A percentile compares a stretch with the other conserved stretches of the same genome.
Conservation (phyloP, 2,797 vertebrate genomes). For the Hirundo rustica region DNA sequence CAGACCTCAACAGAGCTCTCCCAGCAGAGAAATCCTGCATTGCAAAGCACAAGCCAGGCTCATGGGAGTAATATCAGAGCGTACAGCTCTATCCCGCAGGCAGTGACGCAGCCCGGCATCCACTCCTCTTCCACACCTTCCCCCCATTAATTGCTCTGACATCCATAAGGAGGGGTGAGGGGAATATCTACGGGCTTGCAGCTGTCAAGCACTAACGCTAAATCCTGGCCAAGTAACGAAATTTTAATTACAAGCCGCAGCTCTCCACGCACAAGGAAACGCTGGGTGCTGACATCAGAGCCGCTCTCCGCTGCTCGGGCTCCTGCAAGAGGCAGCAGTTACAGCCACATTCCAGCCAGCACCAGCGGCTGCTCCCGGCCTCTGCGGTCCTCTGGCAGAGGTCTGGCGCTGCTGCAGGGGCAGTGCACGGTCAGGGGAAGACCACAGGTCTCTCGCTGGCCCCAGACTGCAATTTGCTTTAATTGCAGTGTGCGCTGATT, state of each 20-base stretch:
- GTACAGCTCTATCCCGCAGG: not conserved
- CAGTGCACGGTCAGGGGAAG: not conserved
- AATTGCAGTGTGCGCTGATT: rapidly evolving
- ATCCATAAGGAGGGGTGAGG: not conserved
- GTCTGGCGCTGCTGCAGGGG: not conserved
- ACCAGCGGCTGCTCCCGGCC: not conserved
- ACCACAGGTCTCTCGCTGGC: not conserved
- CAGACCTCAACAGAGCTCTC: not conserved
- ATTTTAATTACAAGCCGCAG: constrained; percentile 59
- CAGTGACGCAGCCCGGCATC: not conserved
- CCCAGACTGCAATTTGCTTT: not conserved
- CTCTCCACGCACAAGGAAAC: not conserved
- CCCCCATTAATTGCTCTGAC: constrained; percentile 32
- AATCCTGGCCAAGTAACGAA: constrained; percentile 25
- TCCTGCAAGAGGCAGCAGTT: not conserved
- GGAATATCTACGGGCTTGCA: not conserved
- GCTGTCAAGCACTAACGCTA: constrained; percentile 56
- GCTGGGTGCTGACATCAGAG: not conserved
- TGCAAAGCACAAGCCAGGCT: not conserved
- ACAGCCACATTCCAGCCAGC: not conserved
- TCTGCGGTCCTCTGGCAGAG: not conserved
- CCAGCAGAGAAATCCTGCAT: not conserved
- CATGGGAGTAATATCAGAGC: not conserved
- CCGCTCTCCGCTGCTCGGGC: not conserved
- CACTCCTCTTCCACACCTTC: not conserved